phyloP scores from a whole-genome alignment of 2,797 vertebrate genomes.

The Labroides dimidiatus region DNA sequence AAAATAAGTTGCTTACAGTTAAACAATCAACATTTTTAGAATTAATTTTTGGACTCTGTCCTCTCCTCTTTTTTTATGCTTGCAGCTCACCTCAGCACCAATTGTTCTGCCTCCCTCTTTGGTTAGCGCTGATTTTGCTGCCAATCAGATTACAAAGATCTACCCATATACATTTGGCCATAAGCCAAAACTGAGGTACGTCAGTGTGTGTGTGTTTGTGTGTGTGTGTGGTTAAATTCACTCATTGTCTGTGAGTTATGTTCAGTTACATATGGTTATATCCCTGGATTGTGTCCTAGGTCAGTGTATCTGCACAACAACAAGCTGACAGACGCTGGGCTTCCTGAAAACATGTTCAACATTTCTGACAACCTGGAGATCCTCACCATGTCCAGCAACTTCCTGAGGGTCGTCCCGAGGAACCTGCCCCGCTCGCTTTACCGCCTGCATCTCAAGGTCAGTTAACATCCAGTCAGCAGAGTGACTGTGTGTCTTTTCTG shows the following conservation, averaged over 20 bases:
- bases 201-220: slow-evolving; percentile 22
- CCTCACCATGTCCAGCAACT: slow-evolving; percentile 98
- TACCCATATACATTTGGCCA: slow-evolving; percentile 95
- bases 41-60: no score
- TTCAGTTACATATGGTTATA: not conserved
- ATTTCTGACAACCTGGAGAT: slow-evolving; percentile 92
- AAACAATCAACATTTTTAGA: no score
- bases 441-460: slow-evolving; percentile 95
- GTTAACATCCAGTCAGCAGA: not conserved
- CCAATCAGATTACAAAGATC: slow-evolving; percentile 94
- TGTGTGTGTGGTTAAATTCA: slow-evolving; percentile 7
- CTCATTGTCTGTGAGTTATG: not conserved
- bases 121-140: slow-evolving; percentile 96
- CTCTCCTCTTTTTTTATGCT: slow-evolving; percentile 34
- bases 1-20: no score
- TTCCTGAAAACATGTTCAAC: slow-evolving; percentile 94
- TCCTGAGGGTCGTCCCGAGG: slow-evolving; percentile 91
- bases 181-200: slow-evolving; percentile 93
- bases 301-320: slow-evolving; percentile 99
- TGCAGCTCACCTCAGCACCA: slow-evolving; percentile 92
- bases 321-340: slow-evolving; percentile 91
- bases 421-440: slow-evolving; percentile 90
- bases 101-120: slow-evolving; percentile 91
- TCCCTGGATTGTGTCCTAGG: slow-evolving; percentile 71
- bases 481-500: not conserved